phyloP scores from a whole-genome alignment of 1,140 invertebrate species.

The Drosophila nannoptera region DNA sequence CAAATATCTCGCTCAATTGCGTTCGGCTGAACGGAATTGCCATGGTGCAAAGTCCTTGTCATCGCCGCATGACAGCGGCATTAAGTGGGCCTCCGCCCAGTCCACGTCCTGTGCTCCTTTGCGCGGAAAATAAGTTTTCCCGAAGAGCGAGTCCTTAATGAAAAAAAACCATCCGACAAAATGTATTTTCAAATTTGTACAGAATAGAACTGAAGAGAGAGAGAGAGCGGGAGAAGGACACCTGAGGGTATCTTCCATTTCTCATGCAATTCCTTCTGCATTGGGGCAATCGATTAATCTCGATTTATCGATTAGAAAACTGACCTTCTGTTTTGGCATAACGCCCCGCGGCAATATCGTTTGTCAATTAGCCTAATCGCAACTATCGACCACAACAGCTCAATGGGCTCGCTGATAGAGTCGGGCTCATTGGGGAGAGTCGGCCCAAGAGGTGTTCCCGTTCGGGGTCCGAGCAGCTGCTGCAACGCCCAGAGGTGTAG shows the following conservation, averaged over 20 bases:
- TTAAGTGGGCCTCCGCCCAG: background rate
- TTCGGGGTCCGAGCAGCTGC: constrained; percentile 11
- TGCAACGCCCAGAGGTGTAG: constrained; percentile 69
- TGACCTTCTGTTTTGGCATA: constrained; percentile 9
- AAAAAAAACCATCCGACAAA: background rate
- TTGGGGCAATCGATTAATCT: background rate
- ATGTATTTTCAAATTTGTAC: no score
- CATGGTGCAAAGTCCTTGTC: constrained; percentile 36
- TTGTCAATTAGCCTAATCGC: constrained; percentile 23
- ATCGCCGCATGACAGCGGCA: constrained; percentile 47
- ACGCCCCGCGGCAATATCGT: constrained; percentile 13
- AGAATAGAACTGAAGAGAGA: no score
- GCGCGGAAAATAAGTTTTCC: background rate
- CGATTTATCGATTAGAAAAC: background rate
- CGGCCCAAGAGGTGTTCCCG: constrained; percentile 5
- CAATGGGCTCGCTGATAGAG: background rate
- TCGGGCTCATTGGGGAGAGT: constrained; percentile 5
- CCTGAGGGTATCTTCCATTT: background rate
- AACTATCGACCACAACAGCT: constrained; percentile 9
- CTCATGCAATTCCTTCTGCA: no score
- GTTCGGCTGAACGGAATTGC: constrained; percentile 51
- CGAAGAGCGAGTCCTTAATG: background rate
- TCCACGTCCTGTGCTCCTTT: background rate
- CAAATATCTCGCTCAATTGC: constrained; percentile 26
- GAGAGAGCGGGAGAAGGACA: no score